Conservation (phyloP, 2,888 invertebrate genomes). For the Synergus laeviventris region DNA sequence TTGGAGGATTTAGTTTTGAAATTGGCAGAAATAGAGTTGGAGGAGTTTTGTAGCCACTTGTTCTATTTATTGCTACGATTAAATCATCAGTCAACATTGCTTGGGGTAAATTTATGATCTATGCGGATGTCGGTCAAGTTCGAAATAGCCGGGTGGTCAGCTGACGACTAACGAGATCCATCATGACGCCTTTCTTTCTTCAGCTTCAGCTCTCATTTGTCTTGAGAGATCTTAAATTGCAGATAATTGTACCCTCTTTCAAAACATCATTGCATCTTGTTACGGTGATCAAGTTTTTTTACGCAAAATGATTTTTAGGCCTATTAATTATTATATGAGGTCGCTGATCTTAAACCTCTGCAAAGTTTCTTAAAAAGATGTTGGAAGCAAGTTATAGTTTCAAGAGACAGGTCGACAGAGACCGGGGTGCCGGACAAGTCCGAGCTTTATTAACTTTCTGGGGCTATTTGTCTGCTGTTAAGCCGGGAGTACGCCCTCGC, state of each 20-base stretch:
- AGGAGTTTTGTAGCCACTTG: constrained; percentile 1
- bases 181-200: constrained; percentile 39
- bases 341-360: neutral
- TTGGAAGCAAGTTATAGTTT: neutral
- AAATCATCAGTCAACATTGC: constrained; percentile 37
- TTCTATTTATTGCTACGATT: constrained; percentile 33
- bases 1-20: constrained; percentile 21
- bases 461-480: constrained; percentile 56
- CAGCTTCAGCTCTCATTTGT: constrained; percentile 20
- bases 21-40: constrained; percentile 33
- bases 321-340: neutral
- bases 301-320: neutral
- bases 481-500: constrained; percentile 39
- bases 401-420: neutral
- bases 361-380: neutral
- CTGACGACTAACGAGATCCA: constrained; percentile 38
- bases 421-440: constrained; percentile 45
- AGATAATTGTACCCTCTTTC: neutral
- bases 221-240: neutral
- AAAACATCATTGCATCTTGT: constrained; percentile 16
- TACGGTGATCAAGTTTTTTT: constrained; percentile 3
- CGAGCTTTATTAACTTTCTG: constrained; percentile 53
- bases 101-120: constrained; percentile 24
- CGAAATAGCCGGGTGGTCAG: constrained; percentile 32
- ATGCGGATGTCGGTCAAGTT: constrained; percentile 37